Base-by-base conservation (phyloP, 2,113 vertebrate genomes). In the Vulpes lagopus region DNA sequence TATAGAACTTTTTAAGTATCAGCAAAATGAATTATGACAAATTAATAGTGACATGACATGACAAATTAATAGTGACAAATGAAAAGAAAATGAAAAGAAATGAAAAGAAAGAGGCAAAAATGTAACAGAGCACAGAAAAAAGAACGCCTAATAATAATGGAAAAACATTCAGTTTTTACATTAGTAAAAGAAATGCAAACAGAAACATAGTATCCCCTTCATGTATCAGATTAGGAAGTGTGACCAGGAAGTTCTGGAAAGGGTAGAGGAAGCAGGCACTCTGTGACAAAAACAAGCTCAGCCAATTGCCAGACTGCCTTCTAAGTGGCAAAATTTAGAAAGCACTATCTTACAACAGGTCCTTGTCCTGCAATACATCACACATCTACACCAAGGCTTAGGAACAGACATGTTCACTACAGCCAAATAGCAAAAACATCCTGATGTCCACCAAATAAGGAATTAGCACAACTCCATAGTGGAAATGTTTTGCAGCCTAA, bases 1-100 rank as follows among this genome's bases (percentile, higher is more conserved):
- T 5, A 78, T n/a, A 94, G 92, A 89, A 38, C 43, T 43, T 0
- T 76, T 49, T 62, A 94, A 67, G 38, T 49, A 79, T 23, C 22
- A 69, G 27, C 64, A 84, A 91, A 94, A 85, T 80, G 88, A 97
- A 95, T 86, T 62, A 59, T 78, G 55, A 71, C 94, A 81, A 78
- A 94, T 32, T 16, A 38, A 38, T 6, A 79, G n/a, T 51, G n/a
- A 38, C 64, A 81, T 35, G 35, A 92, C 69, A 59, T 78, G 55
- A 71, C 94, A 81, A 78, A 94, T 32, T 16, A 38, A 38, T 6
- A 79, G n/a, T 51, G n/a, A 38, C 64, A 81, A 81, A 73, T 35
- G 55, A 69, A 49, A 60, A 74, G 74, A 35, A 35, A 35, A 35
- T 35, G 35, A 35, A 35, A 35, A 35, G 35, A 35, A 35, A 35